Conservation (phyloP, 2,113 vertebrate species). For the Cichladusa arquata region DNA sequence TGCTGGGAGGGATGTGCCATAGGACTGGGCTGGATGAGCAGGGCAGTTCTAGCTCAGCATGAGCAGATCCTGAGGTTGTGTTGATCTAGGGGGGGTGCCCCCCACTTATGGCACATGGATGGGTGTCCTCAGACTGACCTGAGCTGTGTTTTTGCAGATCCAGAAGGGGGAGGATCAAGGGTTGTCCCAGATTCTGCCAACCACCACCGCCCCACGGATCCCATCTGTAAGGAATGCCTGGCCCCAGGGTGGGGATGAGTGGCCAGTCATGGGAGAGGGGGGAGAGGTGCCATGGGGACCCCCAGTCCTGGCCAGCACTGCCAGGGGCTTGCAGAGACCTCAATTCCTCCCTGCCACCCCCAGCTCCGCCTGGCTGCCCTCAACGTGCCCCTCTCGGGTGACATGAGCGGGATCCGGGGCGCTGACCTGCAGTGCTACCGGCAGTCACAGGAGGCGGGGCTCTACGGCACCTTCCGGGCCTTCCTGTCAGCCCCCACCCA, state of each 20-base stretch:
- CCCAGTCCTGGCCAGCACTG: rapidly evolving
- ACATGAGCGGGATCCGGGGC: slow-evolving; percentile 55
- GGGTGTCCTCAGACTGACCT: background rate
- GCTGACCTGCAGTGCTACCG: slow-evolving; percentile 68
- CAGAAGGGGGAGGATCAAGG: background rate
- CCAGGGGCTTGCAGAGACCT: rapidly evolving
- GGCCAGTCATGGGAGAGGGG: background rate
- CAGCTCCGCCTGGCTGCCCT: slow-evolving; percentile 65
- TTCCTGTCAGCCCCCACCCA: slow-evolving; percentile 52
- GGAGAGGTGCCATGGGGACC: rapidly evolving
- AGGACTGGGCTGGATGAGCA: background rate
- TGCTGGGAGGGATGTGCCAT: background rate
- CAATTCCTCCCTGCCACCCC: rapidly evolving
- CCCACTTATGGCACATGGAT: background rate
- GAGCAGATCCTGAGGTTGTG: rapidly evolving
- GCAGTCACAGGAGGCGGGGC: slow-evolving; percentile 64
- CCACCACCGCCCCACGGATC: background rate
- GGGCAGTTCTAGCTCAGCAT: background rate
- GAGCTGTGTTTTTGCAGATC: background rate
- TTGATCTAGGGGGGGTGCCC: background rate
- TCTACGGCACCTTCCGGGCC: slow-evolving; percentile 64
- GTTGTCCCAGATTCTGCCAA: background rate
- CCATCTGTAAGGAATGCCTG: slow-evolving; percentile 48
- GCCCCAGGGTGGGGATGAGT: rapidly evolving
- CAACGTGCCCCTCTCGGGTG: slow-evolving; percentile 7